These are phyloP conservation scores for Drosophila pandora DNA, from an alignment of 1,140 invertebrate genomes.

Conservation along the genomic window DNA sequence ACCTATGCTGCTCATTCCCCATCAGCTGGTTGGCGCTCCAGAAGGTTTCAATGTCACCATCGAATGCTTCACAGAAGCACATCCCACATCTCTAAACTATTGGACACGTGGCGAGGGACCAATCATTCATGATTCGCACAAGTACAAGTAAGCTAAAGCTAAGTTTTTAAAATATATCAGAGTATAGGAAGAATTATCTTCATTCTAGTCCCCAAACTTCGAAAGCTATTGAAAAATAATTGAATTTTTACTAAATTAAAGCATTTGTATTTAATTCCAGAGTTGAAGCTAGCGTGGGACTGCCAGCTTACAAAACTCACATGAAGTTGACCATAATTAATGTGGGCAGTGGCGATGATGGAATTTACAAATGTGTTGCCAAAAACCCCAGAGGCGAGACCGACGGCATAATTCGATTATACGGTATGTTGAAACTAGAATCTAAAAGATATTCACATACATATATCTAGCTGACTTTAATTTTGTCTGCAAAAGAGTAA, in stretches of 20 bases:
- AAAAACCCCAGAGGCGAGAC: conserved; percentile 96
- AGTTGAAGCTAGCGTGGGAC: conserved; percentile 88
- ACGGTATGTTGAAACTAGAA: conserved; percentile 88
- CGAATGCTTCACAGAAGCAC: conserved; percentile 95
- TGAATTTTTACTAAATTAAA: neutral
- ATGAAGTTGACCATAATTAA: conserved; percentile 92
- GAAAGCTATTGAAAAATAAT: neutral
- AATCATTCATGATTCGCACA: conserved; percentile 94
- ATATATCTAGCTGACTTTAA: neutral
- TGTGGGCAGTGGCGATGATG: conserved; percentile 91
- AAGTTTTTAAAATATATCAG: too few relatives aligned
- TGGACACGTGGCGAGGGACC: conserved; percentile 94
- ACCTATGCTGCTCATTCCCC: conserved; percentile 82
- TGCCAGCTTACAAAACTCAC: conserved; percentile 92
- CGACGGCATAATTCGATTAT: conserved; percentile 94
- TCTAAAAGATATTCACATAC: neutral
- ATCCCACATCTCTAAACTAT: conserved; percentile 95
- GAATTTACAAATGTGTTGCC: conserved; percentile 94
- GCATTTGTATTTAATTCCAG: conserved; percentile 27
- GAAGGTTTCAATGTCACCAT: conserved; percentile 92
- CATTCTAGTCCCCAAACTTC: neutral
- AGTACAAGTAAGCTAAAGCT: conserved; percentile 87
- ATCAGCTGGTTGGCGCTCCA: conserved; percentile 89
- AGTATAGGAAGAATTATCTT: too few relatives aligned
- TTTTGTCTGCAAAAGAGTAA: too few relatives aligned